A percentile compares a stretch with the other conserved stretches of the same genome.
Evolutionary conservation across 2,797 vertebrate genomes (phyloP).

Genomic region (Labeo calbasu): DNA sequence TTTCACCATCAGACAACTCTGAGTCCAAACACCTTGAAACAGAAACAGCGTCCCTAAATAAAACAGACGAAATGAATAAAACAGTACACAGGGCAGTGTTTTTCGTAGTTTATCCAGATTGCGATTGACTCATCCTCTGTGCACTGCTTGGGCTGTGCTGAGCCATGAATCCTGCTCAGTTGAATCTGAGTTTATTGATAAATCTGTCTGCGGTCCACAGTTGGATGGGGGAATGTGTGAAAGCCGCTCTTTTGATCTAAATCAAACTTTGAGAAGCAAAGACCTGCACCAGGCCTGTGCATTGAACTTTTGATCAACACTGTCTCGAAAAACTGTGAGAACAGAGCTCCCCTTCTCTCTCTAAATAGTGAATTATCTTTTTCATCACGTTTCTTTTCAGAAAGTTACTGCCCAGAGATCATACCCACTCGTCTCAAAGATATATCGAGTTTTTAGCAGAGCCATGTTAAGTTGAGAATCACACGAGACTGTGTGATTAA

Average conservation of each 20-base stretch:
- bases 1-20: neutral
- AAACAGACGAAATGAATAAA: constrained; percentile 1
- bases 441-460: constrained; percentile 7
- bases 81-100: neutral
- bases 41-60: neutral
- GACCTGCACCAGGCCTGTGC: constrained; percentile 30
- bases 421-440: constrained; percentile 4
- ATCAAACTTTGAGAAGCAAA: constrained; percentile 31
- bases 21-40: neutral
- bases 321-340: constrained; percentile 29
- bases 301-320: constrained; percentile 34
- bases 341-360: constrained; percentile 7
- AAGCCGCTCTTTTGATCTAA: constrained; percentile 35
- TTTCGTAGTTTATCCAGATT: constrained; percentile 6
- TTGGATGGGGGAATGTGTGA: constrained; percentile 13
- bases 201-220: constrained; percentile 37
- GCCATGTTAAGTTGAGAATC: neutral
- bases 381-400: constrained; percentile 13
- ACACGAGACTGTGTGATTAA: neutral
- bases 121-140: constrained; percentile 11
- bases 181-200: constrained; percentile 37
- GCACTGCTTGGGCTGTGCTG: neutral
- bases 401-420: constrained; percentile 5
- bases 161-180: constrained; percentile 10
- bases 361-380: constrained; percentile 38